Base-by-base conservation (phyloP, 2,888 invertebrate genomes). In the Girardia tigrina region DNA sequence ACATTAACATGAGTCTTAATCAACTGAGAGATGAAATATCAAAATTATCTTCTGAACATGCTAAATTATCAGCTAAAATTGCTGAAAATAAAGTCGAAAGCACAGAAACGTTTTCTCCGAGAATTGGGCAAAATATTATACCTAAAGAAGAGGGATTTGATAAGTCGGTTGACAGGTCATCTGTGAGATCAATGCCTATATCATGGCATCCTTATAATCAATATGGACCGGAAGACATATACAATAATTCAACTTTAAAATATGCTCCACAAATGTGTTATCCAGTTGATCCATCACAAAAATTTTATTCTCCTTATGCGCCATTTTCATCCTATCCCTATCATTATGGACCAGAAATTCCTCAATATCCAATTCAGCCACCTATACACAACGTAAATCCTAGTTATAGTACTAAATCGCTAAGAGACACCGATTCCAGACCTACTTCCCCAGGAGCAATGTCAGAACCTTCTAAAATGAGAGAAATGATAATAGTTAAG, bases 141-240 rank as follows among this genome's bases (percentile, higher is more conserved):
- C 23, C 56, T 2, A 56, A 56, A 56, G 56, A 56, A 56, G 56
- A 56, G n/a, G 4, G 56, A 6, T 56, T 56, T 56, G 56, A 56
- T 16, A 56, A 56, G n/a, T n/a, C 56, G n/a, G 4, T 4, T 12
- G 56, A 56, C n/a, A 56, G 56, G 23, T 4, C 56, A 16, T 56
- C 56, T 20, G 23, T 56, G 23, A 56, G 56, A 56, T 56, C 56
- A 56, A 56, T 56, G 56, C 56, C 56, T 6, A 56, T 56, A 56
- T 56, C 56, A 8, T 56, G 56, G 56, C 56, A 56, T 56, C 56
- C 56, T 8, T 56, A 56, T n/a, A 56, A 56, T 56, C n/a, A 56
- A 20, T 56, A 56, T 56, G 56, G 56, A 56, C n/a, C n/a, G n/a
- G 56, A 56, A 12, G 56, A 56, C 4, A 8, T 56, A 4, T 56